Percentiles rank a stretch among this genome's conserved stretches.
These are phyloP conservation scores for Pica pica DNA, from an alignment of 2,113 vertebrate species.

Conservation along the genomic window DNA sequence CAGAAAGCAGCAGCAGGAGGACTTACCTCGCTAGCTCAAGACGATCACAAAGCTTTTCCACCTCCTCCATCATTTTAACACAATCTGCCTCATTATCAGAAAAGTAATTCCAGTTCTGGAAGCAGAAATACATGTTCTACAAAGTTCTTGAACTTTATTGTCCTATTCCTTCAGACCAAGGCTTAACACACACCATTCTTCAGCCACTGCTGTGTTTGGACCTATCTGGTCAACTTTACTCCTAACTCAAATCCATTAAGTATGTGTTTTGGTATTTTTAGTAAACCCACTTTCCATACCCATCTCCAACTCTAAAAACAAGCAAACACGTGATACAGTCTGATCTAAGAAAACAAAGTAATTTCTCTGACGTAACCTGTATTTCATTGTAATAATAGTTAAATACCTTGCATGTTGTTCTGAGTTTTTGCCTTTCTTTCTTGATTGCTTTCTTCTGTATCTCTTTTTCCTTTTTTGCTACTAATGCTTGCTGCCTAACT, in stretches of 20 bases:
- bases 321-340: fast-evolving
- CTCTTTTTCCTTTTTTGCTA: slow-evolving; percentile 95
- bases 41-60: slow-evolving; percentile 96
- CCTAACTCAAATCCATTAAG: neutral
- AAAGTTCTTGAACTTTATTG: slow-evolving; percentile 52
- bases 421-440: slow-evolving; percentile 95
- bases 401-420: slow-evolving; percentile 92
- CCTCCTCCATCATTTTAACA: slow-evolving; percentile 98
- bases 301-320: neutral
- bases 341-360: neutral
- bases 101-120: slow-evolving; percentile 97
- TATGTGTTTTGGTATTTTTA: neutral
- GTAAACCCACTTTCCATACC: neutral
- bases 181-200: neutral
- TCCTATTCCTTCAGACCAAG: neutral
- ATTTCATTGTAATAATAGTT: neutral
- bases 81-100: slow-evolving; percentile 87
- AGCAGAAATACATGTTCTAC: slow-evolving; percentile 63
- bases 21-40: slow-evolving; percentile 89
- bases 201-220: neutral
- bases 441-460: slow-evolving; percentile 98
- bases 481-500: slow-evolving; percentile 85
- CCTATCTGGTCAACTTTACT: neutral
- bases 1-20: neutral
- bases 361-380: neutral